Percentiles rank a stretch among this genome's conserved stretches.
phyloP scores from a whole-genome alignment of 2,888 invertebrate species.

The Apamea sordens region DNA sequence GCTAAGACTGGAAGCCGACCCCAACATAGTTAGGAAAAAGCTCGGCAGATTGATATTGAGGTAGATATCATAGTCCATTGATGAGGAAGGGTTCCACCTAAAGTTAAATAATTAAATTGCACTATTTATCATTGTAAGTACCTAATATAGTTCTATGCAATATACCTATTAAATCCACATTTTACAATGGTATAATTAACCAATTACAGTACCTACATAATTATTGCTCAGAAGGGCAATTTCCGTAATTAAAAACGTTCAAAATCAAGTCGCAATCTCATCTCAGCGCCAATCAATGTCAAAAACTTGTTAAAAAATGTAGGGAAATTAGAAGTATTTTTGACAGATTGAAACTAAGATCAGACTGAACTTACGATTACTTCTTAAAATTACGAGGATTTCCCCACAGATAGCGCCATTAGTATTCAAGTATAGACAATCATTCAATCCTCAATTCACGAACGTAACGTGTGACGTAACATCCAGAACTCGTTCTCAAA shows the following conservation, averaged over 20 bases:
- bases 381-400: neutral
- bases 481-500: neutral
- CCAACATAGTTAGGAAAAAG: too few relatives aligned
- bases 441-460: conserved; percentile 56
- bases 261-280: neutral
- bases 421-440: neutral
- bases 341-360: neutral
- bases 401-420: neutral
- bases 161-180: neutral
- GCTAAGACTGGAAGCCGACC: too few relatives aligned
- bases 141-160: too few relatives aligned
- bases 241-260: neutral
- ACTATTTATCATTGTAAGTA: too few relatives aligned
- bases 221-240: neutral
- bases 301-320: neutral
- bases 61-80: too few relatives aligned
- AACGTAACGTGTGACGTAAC: conserved; percentile 50
- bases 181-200: neutral
- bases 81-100: too few relatives aligned
- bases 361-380: too few relatives aligned
- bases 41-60: too few relatives aligned
- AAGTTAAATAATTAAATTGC: too few relatives aligned
- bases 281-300: neutral
- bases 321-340: neutral
- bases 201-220: neutral